Conservation (phyloP, 2,888 invertebrate species). For the Volucella bombylans region DNA sequence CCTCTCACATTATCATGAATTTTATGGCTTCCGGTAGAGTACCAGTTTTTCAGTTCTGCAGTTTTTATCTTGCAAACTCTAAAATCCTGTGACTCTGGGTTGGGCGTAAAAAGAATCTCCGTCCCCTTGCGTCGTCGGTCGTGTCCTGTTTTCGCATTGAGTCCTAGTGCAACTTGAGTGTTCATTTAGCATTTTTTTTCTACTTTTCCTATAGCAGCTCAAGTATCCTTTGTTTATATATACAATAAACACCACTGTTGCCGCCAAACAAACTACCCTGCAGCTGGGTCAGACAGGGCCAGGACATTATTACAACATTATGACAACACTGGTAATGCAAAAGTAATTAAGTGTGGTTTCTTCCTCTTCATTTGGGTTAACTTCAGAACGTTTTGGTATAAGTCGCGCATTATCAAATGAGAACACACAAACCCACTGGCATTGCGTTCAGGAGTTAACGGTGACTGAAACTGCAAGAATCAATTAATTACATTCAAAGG, state of each 20-base stretch:
- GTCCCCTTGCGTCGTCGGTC: conserved; percentile 21
- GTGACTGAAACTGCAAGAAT: too few species aligned
- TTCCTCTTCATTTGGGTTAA: conserved; percentile 10
- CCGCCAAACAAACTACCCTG: background rate
- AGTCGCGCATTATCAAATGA: background rate
- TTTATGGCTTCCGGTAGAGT: conserved; percentile 70
- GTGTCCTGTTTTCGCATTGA: conserved; percentile 20
- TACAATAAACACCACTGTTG: conserved; percentile 26
- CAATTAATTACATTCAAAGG: too few species aligned
- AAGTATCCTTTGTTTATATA: conserved; percentile 51
- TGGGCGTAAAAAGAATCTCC: conserved; percentile 15
- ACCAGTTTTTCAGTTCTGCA: conserved; percentile 11
- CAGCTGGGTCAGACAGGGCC: conserved; percentile 14
- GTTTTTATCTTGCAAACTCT: conserved; percentile 59
- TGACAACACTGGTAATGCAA: conserved; percentile 61
- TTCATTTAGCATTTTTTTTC: conserved; percentile 3
- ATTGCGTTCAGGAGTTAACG: too few species aligned
- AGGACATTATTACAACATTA: conserved; percentile 62
- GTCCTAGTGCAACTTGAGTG: conserved; percentile 43
- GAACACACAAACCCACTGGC: too few species aligned
- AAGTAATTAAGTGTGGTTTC: conserved; percentile 62
- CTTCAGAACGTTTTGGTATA: background rate
- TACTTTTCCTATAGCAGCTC: conserved; percentile 6
- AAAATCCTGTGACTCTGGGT: background rate
- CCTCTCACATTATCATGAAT: conserved; percentile 46